Evolutionary conservation across 2,888 invertebrate species (phyloP).

Genomic region (Hydraecia micacea): DNA sequence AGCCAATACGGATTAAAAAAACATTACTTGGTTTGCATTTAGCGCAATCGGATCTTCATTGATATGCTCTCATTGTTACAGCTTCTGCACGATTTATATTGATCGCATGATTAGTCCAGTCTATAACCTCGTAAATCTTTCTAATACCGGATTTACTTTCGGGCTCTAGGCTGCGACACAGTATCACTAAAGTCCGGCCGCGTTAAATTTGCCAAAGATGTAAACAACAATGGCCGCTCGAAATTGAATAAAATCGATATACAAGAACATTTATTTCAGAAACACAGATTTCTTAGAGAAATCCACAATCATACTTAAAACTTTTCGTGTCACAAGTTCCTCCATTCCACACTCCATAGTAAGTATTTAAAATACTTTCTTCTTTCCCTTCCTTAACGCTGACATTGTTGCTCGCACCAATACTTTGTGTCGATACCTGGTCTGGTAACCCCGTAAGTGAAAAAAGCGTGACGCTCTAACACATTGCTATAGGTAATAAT

Average conservation of each 20-base stretch:
- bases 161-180: neutral
- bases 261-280: no score
- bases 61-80: constrained; percentile 53
- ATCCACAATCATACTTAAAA: neutral
- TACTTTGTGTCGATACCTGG: constrained; percentile 23
- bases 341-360: neutral
- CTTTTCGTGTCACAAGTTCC: neutral
- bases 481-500: constrained; percentile 48
- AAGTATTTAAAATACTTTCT: constrained; percentile 16
- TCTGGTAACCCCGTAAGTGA: constrained; percentile 61
- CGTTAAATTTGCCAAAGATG: no score
- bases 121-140: constrained; percentile 16
- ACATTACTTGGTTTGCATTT: constrained; percentile 39
- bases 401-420: neutral
- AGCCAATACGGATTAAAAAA: constrained; percentile 33
- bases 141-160: constrained; percentile 26
- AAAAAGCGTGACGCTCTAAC: constrained; percentile 65
- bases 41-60: constrained; percentile 48
- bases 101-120: constrained; percentile 48
- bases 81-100: constrained; percentile 46
- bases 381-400: neutral
- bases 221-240: no score
- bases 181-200: no score
- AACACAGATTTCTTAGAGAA: no score
- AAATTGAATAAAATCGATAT: no score